Evolutionary conservation across 2,797 vertebrate species (phyloP), one percentile per base, ranked within the genome.

Genomic region (Emydoidea blandingii): DNA sequence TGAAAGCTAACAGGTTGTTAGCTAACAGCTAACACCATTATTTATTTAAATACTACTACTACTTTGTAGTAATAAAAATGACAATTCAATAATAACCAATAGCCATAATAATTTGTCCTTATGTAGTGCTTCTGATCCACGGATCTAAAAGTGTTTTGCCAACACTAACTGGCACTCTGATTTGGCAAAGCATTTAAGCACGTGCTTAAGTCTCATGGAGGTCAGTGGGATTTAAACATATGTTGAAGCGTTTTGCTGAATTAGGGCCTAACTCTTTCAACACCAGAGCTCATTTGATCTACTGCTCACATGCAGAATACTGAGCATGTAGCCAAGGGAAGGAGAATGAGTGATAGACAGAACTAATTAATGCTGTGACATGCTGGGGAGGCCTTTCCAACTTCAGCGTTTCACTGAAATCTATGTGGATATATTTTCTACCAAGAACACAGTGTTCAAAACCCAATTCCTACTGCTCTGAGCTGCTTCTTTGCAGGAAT

Each of bases 91-190:
- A 19, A 37, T 34, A 27, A 56, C 56, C 79, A 90, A 85, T 87
- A 68, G 65, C 65, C 89, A 91, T 54, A 44, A 59, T 44, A 44
- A 15, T 57, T 68, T 56, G 12, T 16, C 86, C 94, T 93, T 88
- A 81, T 57, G 52, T 91, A 90, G 27, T 18, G 68, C 12, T 87
- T 87, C 82, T 90, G 53, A 85, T 16, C 52, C 68, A 56, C 31
- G 59, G 52, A 56, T 19, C 90, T 76, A 25, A 0, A 84, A 87
- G 21, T 47, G n/a, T 34, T 92, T 91, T 87, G 1, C 18, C 59
- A 54, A 53, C 49, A 12, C 23, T 31, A 83, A 47, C 0, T 50
- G 29, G 6, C 27, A 85, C 54, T 86, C 65, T 57, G 87, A 86
- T 85, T 89, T 86, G 74, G 31, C 56, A 82, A 79, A 87, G 56